These are phyloP conservation scores for Mormyrus hasselquistii DNA, from an alignment of 2,797 vertebrate genomes.

Conservation along the genomic window DNA sequence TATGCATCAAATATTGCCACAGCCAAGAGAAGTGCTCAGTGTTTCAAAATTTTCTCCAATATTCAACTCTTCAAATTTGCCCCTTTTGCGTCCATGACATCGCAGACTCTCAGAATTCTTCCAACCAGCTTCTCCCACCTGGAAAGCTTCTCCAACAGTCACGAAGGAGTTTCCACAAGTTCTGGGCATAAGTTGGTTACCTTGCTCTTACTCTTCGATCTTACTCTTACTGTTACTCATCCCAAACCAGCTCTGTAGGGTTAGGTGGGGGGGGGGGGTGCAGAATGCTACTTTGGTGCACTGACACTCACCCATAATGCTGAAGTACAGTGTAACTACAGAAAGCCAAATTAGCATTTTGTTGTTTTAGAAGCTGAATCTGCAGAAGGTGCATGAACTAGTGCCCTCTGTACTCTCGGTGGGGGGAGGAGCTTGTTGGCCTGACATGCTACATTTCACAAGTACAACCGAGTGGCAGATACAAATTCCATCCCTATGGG, in stretches of 20 bases:
- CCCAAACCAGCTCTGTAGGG: background rate
- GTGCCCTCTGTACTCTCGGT: background rate
- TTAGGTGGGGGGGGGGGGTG: background rate
- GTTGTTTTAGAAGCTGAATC: constrained; percentile 13
- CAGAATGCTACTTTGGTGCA: no score
- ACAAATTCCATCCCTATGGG: background rate
- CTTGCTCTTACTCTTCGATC: background rate
- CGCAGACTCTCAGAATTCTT: background rate
- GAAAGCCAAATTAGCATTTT: background rate
- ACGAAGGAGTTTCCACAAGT: background rate
- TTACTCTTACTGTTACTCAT: background rate
- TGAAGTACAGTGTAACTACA: background rate
- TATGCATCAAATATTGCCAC: background rate
- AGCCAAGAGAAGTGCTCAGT: background rate
- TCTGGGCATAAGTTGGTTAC: background rate
- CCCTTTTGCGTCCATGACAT: background rate
- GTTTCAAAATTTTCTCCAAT: background rate
- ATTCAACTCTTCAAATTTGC: background rate
- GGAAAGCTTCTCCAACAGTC: background rate
- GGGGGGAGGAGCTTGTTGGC: background rate
- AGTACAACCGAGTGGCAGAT: background rate
- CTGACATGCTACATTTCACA: background rate
- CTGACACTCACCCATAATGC: background rate
- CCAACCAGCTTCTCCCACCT: background rate
- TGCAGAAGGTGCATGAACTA: background rate